Base-by-base conservation (phyloP, 2,113 vertebrate genomes). In the Hipposideros armiger region DNA sequence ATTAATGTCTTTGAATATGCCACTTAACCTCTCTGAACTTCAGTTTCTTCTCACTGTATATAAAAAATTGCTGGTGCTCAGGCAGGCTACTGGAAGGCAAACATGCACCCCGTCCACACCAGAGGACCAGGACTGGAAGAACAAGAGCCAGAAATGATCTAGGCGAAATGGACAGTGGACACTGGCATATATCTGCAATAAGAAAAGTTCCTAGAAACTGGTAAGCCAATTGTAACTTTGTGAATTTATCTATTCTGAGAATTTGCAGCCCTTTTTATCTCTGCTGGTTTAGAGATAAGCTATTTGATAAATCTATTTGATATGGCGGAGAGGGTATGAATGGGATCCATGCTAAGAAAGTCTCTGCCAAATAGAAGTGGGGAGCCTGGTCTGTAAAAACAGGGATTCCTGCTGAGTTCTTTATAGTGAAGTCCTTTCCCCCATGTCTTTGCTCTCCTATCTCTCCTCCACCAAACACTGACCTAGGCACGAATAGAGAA, bases 1-100 rank as follows among this genome's bases (percentile, higher is more conserved):
- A 90, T 69, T 90, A 87, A 62, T 90, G 42, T 73, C 40, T 85
- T 58, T 91, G 40, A 95, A 50, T 3, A 50, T 67, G 15, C 70
- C 47, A 52, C 17, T 86, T 84, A 82, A 91, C 9, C 1, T 74
- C 52, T 84, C 47, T 26, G 36, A 92, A 84, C 13, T 20, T 80
- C 54, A 54, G 11, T 70, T 81, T 76, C 45, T 69, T 92, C 83
- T 14, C 13, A 69, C 6, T 4, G 4, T 67, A 7, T 4, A 7
- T 56, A 54, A 82, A 87, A 76, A 45, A 26, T 19, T 42, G 36
- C 42, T 85, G 30, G 58, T 74, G 47, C 76, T 54, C 17, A 9
- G 8, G 20, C 6, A 72, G 86, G 36, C 20, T 74, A 17, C 14
- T 50, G 72, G 15, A 66, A 22, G 32, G 50, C 16, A 76, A 76